Conservation (phyloP, 1,140 invertebrate genomes). For the Pseudomyrmex sp. region DNA sequence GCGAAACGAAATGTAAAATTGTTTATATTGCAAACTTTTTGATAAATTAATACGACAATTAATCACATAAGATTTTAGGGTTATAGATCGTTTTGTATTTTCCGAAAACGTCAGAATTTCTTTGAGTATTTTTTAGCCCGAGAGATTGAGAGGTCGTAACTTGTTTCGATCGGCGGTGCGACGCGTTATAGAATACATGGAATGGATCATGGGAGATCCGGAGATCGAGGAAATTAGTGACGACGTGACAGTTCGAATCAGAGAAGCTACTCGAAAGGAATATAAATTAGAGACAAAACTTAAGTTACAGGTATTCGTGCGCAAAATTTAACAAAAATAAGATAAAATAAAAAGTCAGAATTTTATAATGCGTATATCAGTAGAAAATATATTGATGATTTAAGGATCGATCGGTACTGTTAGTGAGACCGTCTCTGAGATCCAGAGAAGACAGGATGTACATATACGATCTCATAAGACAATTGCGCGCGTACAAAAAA, state of each 20-base stretch:
- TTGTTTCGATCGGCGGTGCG: conserved; percentile 86
- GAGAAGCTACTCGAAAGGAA: conserved; percentile 81
- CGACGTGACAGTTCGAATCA: conserved; percentile 85
- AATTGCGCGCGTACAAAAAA: conserved; percentile 70
- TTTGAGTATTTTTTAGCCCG: background rate
- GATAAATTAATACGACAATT: background rate
- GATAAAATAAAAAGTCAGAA: background rate
- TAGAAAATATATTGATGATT: conserved; percentile 44
- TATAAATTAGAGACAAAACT: conserved; percentile 84
- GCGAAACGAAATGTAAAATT: background rate
- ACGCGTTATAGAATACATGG: conserved; percentile 85
- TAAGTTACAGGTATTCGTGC: conserved; percentile 80
- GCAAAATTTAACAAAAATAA: conserved; percentile 31
- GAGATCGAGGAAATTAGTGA: conserved; percentile 84
- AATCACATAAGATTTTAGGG: background rate
- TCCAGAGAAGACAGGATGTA: conserved; percentile 61
- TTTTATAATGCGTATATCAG: background rate
- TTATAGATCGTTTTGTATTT: background rate
- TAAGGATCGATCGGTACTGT: conserved; percentile 76
- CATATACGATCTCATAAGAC: conserved; percentile 71
- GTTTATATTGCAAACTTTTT: background rate
- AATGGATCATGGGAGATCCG: conserved; percentile 85
- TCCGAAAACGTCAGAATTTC: no score
- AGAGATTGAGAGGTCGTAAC: conserved; percentile 83
- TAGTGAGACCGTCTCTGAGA: conserved; percentile 65